phyloP scores from a whole-genome alignment of 2,113 vertebrate species.

The Tamias sibiricus region DNA sequence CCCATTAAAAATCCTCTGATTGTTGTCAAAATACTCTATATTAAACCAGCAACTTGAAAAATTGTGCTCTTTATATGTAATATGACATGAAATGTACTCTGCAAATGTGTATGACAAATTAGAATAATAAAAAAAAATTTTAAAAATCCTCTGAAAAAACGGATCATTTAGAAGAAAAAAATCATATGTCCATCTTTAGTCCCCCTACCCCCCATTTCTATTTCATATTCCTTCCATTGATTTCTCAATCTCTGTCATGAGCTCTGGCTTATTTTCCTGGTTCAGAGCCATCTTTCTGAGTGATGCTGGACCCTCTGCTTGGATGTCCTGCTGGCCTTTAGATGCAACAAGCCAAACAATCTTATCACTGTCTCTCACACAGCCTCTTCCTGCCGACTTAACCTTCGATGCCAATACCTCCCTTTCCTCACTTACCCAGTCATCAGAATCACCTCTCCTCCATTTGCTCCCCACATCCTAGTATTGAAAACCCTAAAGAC shows the following conservation, averaged over 20 bases:
- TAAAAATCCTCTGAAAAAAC: neutral
- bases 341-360: neutral
- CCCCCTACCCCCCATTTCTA: neutral
- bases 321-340: neutral
- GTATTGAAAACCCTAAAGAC: neutral
- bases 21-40: no score
- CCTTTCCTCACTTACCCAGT: no score
- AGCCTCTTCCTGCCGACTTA: neutral
- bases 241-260: neutral
- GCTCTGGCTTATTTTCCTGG: neutral
- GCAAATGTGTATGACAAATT: no score
- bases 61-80: no score
- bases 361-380: no score
- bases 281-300: neutral
- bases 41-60: no score
- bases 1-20: neutral
- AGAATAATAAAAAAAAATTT: no score
- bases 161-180: neutral
- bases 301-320: neutral
- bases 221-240: neutral
- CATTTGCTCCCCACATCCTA: neutral
- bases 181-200: neutral
- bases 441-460: neutral
- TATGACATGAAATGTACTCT: no score
- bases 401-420: accelerated